Conservation (phyloP, 2,888 invertebrate genomes). For the Harpalus rufipes region DNA sequence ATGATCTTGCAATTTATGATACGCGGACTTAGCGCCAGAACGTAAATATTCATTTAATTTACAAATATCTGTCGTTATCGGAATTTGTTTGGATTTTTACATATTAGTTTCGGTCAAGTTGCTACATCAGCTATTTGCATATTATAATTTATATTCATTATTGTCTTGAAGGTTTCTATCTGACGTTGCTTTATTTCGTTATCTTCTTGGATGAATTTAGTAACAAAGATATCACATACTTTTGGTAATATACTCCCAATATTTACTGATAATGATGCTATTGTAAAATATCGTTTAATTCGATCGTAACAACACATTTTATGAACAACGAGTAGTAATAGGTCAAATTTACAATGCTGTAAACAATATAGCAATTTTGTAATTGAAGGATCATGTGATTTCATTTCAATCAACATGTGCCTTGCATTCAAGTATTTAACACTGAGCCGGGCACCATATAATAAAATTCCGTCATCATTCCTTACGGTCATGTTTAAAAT, state of each 20-base stretch:
- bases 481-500: neutral
- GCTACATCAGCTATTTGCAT: constrained; percentile 5
- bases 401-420: neutral
- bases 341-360: no score
- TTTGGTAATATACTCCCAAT: constrained; percentile 15
- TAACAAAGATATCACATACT: neutral
- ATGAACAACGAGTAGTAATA: constrained; percentile 18
- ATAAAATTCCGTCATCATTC: neutral
- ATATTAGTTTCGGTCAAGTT: constrained; percentile 4
- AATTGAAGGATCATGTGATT: constrained; percentile 26
- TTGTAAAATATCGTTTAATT: constrained; percentile 2
- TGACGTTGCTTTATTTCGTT: neutral
- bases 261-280: constrained; percentile 14
- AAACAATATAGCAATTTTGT: constrained; percentile 16
- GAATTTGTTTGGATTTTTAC: constrained; percentile 11
- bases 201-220: constrained; percentile 1
- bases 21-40: neutral
- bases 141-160: constrained; percentile 5
- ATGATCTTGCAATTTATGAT: constrained; percentile 11
- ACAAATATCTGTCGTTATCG: constrained; percentile 22
- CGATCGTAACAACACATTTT: constrained; percentile 19
- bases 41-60: constrained; percentile 29
- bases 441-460: no score
- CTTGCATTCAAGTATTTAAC: neutral
- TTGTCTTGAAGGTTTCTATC: neutral